Evolutionary conservation across 2,797 vertebrate species (phyloP), one percentile per base, ranked within the genome.

Genomic region (Mormyrops attenuatus): DNA sequence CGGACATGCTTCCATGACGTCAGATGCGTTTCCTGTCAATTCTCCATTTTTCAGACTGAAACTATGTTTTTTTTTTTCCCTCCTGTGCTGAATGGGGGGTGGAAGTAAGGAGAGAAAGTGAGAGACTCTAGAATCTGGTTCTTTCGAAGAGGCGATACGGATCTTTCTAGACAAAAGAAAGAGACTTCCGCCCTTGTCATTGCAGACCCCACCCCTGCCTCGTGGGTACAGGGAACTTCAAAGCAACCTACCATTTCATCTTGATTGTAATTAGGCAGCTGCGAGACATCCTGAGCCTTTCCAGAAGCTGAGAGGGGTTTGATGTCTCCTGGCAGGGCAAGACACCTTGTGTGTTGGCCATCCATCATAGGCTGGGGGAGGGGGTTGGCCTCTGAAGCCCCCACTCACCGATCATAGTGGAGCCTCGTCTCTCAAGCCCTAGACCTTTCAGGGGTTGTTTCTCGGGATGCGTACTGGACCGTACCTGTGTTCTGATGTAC

Each of bases 261-360:
- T 88, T 88, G 26, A 44, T 88, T 63, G 57, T 66, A 44, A 66
- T 88, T 88, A 49, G 87, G 17, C 57, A 88, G 55, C 87, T 63
- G 87, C 17, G 2, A 87, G 52, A 41, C 57, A 63, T 88, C 55
- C 57, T 17, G 34, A 66, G 55, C 5, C 57, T 66, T 34, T 63
- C 20, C 57, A 44, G 38, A 41, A 22, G 34, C 87, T 47, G 17
- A 63, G 87, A 44, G 50, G 5, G 30, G 85, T 87, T 87, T 87
- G 85, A 57, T 57, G 52, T 55, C 52, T 87, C 22, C 50, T 38
- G 57, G 87, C 17, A 66, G 87, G 38, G n/a, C 34, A 22, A 26
- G 15, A 41, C 87, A 88, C 55, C 41, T 30, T 53, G 57, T 55
- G 63, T 50, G 49, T 55, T 41, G 55, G 34, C 87, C 41, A 49